These are phyloP conservation scores for Drosophila heteroneura DNA, from an alignment of 2,888 invertebrate genomes.

Conservation along the genomic window DNA sequence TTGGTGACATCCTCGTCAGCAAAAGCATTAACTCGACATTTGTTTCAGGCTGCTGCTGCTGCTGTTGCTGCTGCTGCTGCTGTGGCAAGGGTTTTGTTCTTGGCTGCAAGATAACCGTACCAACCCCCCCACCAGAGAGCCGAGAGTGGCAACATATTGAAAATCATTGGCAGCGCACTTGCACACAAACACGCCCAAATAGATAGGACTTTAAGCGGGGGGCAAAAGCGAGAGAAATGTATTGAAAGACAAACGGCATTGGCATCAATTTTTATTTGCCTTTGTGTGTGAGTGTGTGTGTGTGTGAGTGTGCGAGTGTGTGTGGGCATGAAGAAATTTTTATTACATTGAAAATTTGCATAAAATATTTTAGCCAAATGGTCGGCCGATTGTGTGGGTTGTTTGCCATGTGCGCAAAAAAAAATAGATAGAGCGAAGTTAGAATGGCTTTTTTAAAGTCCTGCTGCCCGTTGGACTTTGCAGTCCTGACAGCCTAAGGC, in stretches of 20 bases:
- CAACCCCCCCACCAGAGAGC: conserved; percentile 17
- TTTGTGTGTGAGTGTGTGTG: conserved; percentile 21
- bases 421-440: background rate
- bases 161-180: conserved; percentile 68
- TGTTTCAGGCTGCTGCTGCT: conserved; percentile 68
- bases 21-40: conserved; percentile 78
- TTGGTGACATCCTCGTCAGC: conserved; percentile 56
- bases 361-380: conserved; percentile 80
- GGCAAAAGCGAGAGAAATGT: conserved; percentile 43
- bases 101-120: conserved; percentile 29
- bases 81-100: background rate
- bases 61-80: conserved; percentile 16
- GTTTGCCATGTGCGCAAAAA: conserved; percentile 5
- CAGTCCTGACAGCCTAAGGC: conserved; percentile 42
- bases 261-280: conserved; percentile 75
- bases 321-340: conserved; percentile 64
- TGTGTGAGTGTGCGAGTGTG: conserved; percentile 17
- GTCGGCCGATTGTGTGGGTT: conserved; percentile 45
- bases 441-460: conserved; percentile 11
- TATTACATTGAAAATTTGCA: conserved; percentile 82
- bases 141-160: conserved; percentile 78
- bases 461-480: conserved; percentile 26
- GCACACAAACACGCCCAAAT: conserved; percentile 42
- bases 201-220: background rate
- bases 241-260: conserved; percentile 78